Evolutionary conservation across 2,888 invertebrate genomes (phyloP).

Genomic region (Crocallis elinguaria): DNA sequence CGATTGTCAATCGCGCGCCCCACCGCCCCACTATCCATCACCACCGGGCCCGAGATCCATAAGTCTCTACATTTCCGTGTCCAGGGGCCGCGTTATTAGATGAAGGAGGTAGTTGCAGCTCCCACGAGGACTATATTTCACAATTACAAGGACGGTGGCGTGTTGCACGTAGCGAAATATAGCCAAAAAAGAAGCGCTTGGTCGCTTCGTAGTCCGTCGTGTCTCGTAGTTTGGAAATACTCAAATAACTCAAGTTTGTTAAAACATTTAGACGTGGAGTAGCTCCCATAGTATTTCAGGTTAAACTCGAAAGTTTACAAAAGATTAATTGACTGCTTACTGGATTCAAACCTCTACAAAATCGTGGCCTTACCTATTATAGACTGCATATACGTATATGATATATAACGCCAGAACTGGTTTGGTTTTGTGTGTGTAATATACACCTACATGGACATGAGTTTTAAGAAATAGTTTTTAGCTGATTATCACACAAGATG

Average conservation of each 20-base stretch:
- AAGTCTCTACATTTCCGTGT: conserved; percentile 34
- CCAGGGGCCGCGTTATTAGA: conserved; percentile 48
- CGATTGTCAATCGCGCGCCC: conserved; percentile 6
- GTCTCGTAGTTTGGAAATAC: conserved; percentile 2
- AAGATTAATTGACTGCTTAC: no score
- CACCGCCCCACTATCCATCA: conserved; percentile 26
- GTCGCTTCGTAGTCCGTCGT: conserved; percentile 2
- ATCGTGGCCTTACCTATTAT: no score
- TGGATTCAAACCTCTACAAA: no score
- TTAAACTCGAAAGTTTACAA: no score
- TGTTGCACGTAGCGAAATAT: conserved; percentile 56
- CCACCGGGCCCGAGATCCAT: conserved; percentile 22
- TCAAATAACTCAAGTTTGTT: no score
- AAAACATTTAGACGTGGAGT: neutral
- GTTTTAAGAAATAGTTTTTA: no score
- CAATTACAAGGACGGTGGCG: conserved; percentile 68
- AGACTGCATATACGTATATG: neutral
- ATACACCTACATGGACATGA: no score
- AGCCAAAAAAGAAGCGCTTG: conserved; percentile 37
- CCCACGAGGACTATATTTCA: conserved; percentile 75
- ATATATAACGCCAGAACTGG: no score
- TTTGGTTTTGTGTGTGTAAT: no score
- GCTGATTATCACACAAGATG: no score
- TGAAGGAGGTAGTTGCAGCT: conserved; percentile 41
- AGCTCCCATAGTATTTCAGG: no score